Evolutionary conservation across 2,113 vertebrate genomes (phyloP).

Genomic region (Balaeniceps rex): DNA sequence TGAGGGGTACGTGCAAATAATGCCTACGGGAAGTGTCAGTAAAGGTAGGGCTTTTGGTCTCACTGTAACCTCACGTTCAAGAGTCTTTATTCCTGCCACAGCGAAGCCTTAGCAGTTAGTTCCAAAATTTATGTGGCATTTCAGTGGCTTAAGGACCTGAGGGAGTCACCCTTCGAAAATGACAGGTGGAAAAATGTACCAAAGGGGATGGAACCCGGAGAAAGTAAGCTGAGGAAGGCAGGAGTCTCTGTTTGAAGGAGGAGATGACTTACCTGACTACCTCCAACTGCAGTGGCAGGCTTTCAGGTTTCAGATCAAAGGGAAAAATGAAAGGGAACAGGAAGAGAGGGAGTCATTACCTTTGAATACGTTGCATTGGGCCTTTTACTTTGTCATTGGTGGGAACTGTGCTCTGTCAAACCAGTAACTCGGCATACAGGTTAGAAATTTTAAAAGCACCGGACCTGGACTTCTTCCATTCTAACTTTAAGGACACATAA

Average conservation of each 20-base stretch:
- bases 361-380: no score
- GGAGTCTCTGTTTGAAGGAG: neutral
- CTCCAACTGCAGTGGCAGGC: neutral
- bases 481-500: neutral
- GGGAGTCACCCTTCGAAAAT: neutral
- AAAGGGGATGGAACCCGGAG: neutral
- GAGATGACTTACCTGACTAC: neutral
- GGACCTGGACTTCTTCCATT: neutral
- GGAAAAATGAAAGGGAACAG: neutral
- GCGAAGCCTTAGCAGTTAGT: neutral
- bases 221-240: neutral
- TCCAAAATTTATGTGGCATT: neutral
- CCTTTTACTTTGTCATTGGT: neutral
- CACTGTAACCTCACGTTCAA: rapidly evolving
- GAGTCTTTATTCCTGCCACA: neutral
- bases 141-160: neutral
- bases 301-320: neutral
- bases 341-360: neutral
- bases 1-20: neutral
- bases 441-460: neutral
- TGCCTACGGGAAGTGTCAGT: neutral
- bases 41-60: neutral
- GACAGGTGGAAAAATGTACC: neutral
- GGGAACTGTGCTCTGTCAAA: neutral
- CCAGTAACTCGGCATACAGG: neutral